These are phyloP conservation scores for Forficula auricularia DNA, from an alignment of 1,140 invertebrate species.

Conservation along the genomic window DNA sequence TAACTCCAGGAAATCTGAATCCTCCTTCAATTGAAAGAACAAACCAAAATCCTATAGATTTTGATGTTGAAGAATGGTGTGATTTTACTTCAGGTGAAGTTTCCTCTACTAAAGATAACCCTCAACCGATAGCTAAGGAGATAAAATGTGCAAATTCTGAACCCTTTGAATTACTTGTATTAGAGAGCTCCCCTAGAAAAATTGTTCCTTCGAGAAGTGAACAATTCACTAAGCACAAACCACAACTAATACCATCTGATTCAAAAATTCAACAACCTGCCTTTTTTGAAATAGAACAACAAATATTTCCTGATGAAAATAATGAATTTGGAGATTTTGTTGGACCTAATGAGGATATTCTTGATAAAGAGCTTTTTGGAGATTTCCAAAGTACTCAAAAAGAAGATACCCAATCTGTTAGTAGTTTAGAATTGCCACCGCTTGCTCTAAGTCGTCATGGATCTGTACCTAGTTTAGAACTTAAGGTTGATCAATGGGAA, in stretches of 20 bases:
- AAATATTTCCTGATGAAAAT: slow-evolving; percentile 9
- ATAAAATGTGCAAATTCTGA: too few relatives aligned
- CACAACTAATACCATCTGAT: too few relatives aligned
- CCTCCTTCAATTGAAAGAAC: slow-evolving; percentile 16
- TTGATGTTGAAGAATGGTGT: slow-evolving; percentile 21
- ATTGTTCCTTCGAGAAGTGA: too few relatives aligned
- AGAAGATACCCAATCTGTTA: slow-evolving; percentile 24
- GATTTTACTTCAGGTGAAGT: slow-evolving; percentile 14
- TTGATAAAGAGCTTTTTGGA: neutral
- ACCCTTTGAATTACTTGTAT: too few relatives aligned
- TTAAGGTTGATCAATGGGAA: slow-evolving; percentile 18
- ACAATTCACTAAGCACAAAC: too few relatives aligned
- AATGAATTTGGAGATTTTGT: slow-evolving; percentile 24
- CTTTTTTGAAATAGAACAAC: neutral
- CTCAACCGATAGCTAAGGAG: slow-evolving; percentile 22
- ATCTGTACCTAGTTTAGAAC: slow-evolving; percentile 32
- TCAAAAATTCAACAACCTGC: neutral
- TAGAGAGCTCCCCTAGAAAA: too few relatives aligned
- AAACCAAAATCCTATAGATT: slow-evolving; percentile 24
- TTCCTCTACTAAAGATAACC: slow-evolving; percentile 22
- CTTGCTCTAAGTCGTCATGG: slow-evolving; percentile 27
- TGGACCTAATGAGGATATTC: slow-evolving; percentile 5
- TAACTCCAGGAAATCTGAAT: slow-evolving; percentile 13
- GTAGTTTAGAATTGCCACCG: slow-evolving; percentile 25
- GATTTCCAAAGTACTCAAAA: neutral